phyloP scores from a whole-genome alignment of 53 echinoderm and acorn worm species.

The Pentamera pediparva region DNA sequence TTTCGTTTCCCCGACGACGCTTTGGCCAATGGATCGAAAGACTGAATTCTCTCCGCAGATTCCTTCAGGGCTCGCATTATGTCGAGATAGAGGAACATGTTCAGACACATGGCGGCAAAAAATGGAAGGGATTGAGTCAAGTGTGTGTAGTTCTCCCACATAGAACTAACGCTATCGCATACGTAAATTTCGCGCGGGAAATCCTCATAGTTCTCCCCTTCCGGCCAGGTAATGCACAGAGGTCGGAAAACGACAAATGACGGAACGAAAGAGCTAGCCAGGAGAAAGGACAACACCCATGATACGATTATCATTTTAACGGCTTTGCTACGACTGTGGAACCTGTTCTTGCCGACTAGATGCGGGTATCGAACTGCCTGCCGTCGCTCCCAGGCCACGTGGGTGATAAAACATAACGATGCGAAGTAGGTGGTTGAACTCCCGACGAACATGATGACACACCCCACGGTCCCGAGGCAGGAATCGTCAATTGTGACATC shows the following conservation, averaged over 20 bases:
- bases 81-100: conserved; percentile 31
- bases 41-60: conserved; percentile 40
- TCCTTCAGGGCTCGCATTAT: conserved; percentile 49
- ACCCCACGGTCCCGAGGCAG: conserved; percentile 57
- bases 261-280: conserved; percentile 41
- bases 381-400: conserved; percentile 73
- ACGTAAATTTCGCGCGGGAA: conserved; percentile 24
- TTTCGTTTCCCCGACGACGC: conserved; percentile 28
- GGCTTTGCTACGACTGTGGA: conserved; percentile 22
- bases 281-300: conserved; percentile 34
- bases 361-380: conserved; percentile 73
- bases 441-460: conserved; percentile 54
- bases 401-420: conserved; percentile 72
- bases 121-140: conserved; percentile 50
- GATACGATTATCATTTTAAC: conserved; percentile 36
- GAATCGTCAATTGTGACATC: conserved; percentile 48
- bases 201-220: background rate
- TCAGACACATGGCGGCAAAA: conserved; percentile 43
- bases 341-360: conserved; percentile 17
- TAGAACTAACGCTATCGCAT: background rate
- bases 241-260: conserved; percentile 16
- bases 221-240: conserved; percentile 42
- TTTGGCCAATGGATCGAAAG: conserved; percentile 21
- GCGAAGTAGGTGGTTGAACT: conserved; percentile 67
- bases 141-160: conserved; percentile 37